A percentile compares a stretch with the other conserved stretches of the same genome.
These are phyloP conservation scores for Scytalopus superciliaris DNA, from an alignment of 2,113 vertebrate species.

Conservation along the genomic window DNA sequence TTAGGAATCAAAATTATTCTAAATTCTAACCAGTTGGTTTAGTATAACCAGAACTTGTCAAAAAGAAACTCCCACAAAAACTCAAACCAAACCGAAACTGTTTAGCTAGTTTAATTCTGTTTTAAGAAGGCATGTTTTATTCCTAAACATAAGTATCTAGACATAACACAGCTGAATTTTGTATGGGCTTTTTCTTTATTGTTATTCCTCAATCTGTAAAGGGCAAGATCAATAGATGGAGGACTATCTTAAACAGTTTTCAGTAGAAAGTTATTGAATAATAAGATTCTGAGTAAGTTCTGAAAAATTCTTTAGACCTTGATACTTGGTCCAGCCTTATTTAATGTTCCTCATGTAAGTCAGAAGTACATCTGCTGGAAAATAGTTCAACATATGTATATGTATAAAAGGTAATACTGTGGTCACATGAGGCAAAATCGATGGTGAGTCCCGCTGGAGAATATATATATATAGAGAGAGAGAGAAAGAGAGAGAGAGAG, in stretches of 20 bases:
- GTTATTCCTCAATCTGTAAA: not conserved
- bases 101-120: not conserved
- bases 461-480: not conserved
- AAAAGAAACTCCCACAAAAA: not conserved
- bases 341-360: not conserved
- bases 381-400: not conserved
- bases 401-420: not conserved
- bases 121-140: not conserved
- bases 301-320: not conserved
- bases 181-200: not conserved
- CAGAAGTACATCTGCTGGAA: not conserved
- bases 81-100: not conserved
- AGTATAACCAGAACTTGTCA: not conserved
- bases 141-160: not conserved
- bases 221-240: not conserved
- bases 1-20: not conserved
- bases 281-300: not conserved
- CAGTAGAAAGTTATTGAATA: not conserved
- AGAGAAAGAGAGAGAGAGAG: no score
- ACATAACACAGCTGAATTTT: not conserved
- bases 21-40: not conserved
- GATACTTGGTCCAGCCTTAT: not conserved
- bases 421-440: not conserved
- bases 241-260: not conserved
- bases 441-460: not conserved